Evolutionary conservation across 2,888 invertebrate genomes (phyloP).

Genomic region (Athalia rosae): DNA sequence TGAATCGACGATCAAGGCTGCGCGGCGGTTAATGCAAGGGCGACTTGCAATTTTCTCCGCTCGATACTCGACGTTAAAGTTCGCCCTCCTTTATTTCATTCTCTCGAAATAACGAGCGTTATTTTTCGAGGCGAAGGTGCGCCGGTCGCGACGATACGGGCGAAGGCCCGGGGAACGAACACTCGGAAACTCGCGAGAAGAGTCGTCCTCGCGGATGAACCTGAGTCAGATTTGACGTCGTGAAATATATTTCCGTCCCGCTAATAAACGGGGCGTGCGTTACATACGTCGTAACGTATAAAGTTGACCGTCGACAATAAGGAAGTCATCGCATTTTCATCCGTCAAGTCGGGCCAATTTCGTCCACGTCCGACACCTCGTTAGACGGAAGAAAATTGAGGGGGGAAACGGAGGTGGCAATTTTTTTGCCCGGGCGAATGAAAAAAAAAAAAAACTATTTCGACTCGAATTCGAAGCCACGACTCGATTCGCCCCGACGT

Average conservation of each 20-base stretch:
- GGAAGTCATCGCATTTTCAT: conserved; percentile 7
- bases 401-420: background rate
- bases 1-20: conserved; percentile 60
- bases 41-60: conserved; percentile 50
- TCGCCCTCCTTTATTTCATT: too few relatives aligned
- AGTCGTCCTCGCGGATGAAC: background rate
- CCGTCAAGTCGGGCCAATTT: background rate
- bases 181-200: background rate
- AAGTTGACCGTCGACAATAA: background rate
- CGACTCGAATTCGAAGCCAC: too few relatives aligned
- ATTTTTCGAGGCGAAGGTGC: too few relatives aligned
- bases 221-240: background rate
- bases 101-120: too few relatives aligned
- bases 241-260: conserved; percentile 15
- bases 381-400: conserved; percentile 14
- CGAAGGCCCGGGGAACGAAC: too few relatives aligned
- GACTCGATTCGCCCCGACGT: background rate
- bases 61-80: background rate
- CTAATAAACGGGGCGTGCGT: conserved; percentile 15
- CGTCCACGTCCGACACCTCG: conserved; percentile 16
- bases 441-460: too few relatives aligned
- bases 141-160: too few relatives aligned
- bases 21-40: conserved; percentile 51
- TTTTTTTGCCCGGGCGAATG: background rate
- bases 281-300: conserved; percentile 9